phyloP scores from a whole-genome alignment of 2,888 invertebrate genomes.

The Andrena dorsata region DNA sequence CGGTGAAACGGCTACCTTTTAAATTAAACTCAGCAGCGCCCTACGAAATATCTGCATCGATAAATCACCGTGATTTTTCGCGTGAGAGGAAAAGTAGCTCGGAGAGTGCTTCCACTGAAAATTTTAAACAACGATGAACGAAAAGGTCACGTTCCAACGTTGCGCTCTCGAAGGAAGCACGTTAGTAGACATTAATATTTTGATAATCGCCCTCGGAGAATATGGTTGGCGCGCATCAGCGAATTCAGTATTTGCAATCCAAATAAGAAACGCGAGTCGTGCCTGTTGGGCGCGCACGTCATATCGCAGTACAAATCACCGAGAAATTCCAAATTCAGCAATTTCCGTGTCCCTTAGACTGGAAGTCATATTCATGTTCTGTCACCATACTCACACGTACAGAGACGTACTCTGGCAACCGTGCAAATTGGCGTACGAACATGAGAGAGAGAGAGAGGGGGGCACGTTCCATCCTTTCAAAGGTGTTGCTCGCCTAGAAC shows the following conservation, averaged over 20 bases:
- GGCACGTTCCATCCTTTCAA: conserved; percentile 20
- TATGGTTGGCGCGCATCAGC: background rate
- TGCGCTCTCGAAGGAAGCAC: background rate
- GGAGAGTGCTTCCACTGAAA: no score
- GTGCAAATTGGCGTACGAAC: conserved; percentile 11
- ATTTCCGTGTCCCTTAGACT: conserved; percentile 3
- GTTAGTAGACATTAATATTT: background rate
- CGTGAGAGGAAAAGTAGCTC: no score
- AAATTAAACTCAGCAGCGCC: background rate
- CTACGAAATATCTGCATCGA: background rate
- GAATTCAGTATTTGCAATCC: conserved; percentile 26
- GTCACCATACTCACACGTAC: background rate
- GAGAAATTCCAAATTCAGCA: conserved; percentile 6
- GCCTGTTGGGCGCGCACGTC: background rate
- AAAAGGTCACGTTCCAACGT: background rate
- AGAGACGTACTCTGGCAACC: background rate
- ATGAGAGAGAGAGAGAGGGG: background rate
- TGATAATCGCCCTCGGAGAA: background rate
- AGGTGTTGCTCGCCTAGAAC: conserved; percentile 20
- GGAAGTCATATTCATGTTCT: background rate
- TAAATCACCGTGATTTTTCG: no score
- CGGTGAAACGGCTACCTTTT: background rate
- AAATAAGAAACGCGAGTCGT: conserved; percentile 38
- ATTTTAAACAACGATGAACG: background rate
- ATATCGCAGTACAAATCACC: background rate